Conservation (phyloP, 2,797 vertebrate genomes). For the Anguilla pacifica region DNA sequence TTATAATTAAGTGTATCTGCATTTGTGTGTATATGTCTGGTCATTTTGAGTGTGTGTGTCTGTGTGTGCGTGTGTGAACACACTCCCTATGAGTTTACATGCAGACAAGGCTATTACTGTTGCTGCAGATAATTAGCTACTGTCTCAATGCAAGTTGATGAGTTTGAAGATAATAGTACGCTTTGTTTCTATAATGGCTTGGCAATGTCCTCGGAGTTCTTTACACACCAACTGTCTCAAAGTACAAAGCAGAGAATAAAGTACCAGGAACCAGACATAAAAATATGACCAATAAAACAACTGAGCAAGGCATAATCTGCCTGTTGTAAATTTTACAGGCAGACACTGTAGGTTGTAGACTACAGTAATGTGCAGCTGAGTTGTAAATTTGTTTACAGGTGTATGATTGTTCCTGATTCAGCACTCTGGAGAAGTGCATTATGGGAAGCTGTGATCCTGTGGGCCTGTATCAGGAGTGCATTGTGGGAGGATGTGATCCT, state of each 20-base stretch:
- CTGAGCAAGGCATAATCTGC: not conserved
- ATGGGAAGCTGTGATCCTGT: not conserved
- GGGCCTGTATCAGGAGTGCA: too few species aligned
- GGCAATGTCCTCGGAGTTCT: not conserved
- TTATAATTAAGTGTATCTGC: not conserved
- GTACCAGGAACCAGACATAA: not conserved
- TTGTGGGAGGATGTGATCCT: too few species aligned
- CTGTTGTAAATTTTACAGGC: not conserved
- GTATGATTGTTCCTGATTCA: not conserved
- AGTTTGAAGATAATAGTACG: not conserved
- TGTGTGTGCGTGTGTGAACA: not conserved
- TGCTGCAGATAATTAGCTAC: not conserved
- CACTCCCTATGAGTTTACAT: not conserved
- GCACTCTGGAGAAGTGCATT: not conserved
- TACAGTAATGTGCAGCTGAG: not conserved
- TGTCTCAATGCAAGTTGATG: conserved; percentile 5
- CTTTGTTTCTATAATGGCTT: not conserved
- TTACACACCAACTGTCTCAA: not conserved
- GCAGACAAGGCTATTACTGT: not conserved
- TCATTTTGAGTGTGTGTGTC: not conserved
- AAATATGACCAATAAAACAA: not conserved
- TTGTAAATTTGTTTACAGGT: not conserved
- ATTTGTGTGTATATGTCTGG: too few species aligned
- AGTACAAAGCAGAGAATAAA: not conserved
- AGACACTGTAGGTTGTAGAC: not conserved